These are phyloP conservation scores for Nesospiza acunhae DNA, from an alignment of 2,113 vertebrate species.

Conservation along the genomic window DNA sequence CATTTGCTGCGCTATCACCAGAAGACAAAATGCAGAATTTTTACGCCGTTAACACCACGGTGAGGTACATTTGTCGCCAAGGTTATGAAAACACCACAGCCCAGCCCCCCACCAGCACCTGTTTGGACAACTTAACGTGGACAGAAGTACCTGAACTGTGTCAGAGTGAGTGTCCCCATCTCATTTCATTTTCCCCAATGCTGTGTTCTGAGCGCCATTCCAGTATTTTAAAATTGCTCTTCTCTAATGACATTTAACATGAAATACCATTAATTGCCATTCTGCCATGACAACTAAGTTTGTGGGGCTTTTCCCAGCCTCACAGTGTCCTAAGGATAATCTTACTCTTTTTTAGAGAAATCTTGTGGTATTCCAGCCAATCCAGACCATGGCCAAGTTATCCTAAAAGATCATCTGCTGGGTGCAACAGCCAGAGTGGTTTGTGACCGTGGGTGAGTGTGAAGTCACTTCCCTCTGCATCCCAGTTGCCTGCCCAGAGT, in stretches of 20 bases:
- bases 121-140: background rate
- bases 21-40: background rate
- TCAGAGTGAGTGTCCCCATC: background rate
- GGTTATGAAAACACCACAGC: background rate
- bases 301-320: background rate
- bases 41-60: background rate
- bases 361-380: slow-evolving; percentile 59
- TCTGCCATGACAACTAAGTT: fast-evolving
- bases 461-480: background rate
- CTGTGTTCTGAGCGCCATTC: fast-evolving
- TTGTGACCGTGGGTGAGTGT: slow-evolving; percentile 71
- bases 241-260: background rate
- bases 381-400: slow-evolving; percentile 45
- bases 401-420: background rate
- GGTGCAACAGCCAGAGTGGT: slow-evolving; percentile 32
- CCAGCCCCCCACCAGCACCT: background rate
- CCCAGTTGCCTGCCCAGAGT: background rate
- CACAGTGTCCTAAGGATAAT: background rate
- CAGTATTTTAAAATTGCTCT: background rate
- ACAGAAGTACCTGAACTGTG: background rate
- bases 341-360: slow-evolving; percentile 44
- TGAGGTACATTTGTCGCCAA: slow-evolving; percentile 48
- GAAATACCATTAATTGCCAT: background rate
- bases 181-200: fast-evolving
- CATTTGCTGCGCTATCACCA: background rate